Evolutionary conservation across 2,888 invertebrate genomes (phyloP).

Genomic region (Melipona beecheii): DNA sequence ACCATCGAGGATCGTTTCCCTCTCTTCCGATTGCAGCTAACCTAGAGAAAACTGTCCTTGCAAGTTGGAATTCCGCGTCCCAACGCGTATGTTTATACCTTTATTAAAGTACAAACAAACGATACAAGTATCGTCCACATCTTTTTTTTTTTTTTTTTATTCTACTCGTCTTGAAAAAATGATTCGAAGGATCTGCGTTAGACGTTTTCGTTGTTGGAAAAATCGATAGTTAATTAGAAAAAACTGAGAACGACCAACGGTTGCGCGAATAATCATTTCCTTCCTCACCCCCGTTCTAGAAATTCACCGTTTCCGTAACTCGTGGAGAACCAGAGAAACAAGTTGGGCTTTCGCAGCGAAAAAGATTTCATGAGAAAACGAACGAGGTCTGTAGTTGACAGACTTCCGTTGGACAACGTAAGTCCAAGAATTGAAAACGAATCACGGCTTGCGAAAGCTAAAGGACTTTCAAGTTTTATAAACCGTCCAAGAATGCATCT

Average conservation of each 20-base stretch:
- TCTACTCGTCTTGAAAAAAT: background rate
- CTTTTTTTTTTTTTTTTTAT: background rate
- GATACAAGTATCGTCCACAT: background rate
- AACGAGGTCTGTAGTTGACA: slow-evolving; percentile 63
- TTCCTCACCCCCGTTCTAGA: slow-evolving; percentile 9
- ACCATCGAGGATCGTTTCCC: slow-evolving; percentile 68
- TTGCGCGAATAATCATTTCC: background rate
- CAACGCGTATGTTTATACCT: background rate
- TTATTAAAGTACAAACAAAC: background rate
- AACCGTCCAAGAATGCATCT: background rate
- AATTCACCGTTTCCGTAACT: slow-evolving; percentile 58
- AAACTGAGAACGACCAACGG: background rate
- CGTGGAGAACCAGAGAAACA: slow-evolving; percentile 24
- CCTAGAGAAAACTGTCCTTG: background rate
- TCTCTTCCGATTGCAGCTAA: background rate
- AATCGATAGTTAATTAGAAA: slow-evolving; percentile 18
- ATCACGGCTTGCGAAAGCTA: no score
- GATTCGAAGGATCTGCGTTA: background rate
- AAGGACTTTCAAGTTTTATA: slow-evolving; percentile 39
- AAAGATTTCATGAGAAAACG: slow-evolving; percentile 57
- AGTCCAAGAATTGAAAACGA: slow-evolving; percentile 61
- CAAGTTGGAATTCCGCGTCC: background rate
- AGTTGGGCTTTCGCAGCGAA: slow-evolving; percentile 38
- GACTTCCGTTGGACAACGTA: slow-evolving; percentile 62
- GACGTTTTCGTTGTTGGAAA: background rate